Conservation (phyloP, 1,140 invertebrate genomes). For the Adelges cooleyi region DNA sequence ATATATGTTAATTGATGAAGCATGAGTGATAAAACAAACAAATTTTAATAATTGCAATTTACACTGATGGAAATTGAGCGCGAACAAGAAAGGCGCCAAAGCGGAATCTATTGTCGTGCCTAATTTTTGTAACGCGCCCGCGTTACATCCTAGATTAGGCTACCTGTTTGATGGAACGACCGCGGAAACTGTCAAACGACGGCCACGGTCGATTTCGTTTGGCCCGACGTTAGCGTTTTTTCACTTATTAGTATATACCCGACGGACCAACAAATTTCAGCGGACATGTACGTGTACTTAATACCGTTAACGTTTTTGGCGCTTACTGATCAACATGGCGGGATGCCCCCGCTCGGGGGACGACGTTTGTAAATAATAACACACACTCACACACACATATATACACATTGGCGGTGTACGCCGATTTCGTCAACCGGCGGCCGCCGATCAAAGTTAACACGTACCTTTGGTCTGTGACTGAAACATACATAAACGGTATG, state of each 20-base stretch:
- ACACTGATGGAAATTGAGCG: too few relatives aligned
- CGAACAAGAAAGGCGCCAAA: too few relatives aligned
- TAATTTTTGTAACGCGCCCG: too few relatives aligned
- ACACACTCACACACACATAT: neutral
- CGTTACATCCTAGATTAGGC: neutral
- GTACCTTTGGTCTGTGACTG: slow-evolving; percentile 22
- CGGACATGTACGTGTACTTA: slow-evolving; percentile 12
- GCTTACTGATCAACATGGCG: slow-evolving; percentile 28
- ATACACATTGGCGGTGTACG: too few relatives aligned
- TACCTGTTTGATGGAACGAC: slow-evolving; percentile 21
- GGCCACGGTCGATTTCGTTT: too few relatives aligned
- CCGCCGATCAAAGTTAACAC: neutral
- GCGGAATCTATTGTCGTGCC: too few relatives aligned
- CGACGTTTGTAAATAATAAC: slow-evolving; percentile 12
- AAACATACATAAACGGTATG: slow-evolving; percentile 28
- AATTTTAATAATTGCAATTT: too few relatives aligned
- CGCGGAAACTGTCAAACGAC: too few relatives aligned
- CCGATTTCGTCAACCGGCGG: too few relatives aligned
- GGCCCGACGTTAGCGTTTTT: too few relatives aligned
- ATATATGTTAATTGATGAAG: too few relatives aligned
- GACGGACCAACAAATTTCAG: neutral
- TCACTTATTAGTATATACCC: slow-evolving; percentile 4
- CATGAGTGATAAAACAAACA: too few relatives aligned
- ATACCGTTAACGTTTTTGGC: slow-evolving; percentile 20
- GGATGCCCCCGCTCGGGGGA: slow-evolving; percentile 9